phyloP scores from a whole-genome alignment of 2,888 invertebrate species.

The Atethmia centrago region DNA sequence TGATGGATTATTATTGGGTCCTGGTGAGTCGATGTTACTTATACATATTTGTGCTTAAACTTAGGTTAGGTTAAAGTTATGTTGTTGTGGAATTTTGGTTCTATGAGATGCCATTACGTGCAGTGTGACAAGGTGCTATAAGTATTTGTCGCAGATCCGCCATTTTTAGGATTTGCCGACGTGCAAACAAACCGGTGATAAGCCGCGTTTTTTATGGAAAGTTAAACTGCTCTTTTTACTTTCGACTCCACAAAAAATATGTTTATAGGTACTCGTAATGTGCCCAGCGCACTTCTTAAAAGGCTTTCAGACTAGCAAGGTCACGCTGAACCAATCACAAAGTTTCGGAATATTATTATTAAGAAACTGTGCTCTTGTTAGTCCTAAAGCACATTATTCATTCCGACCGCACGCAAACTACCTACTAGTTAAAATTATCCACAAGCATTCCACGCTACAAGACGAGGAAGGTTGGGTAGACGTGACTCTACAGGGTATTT shows the following conservation, averaged over 20 bases:
- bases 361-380: conserved; percentile 5
- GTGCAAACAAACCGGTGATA: not conserved
- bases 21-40: not conserved
- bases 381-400: conserved; percentile 17
- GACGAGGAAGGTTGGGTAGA: not conserved
- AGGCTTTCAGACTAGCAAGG: not conserved
- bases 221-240: not conserved
- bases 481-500: conserved; percentile 41
- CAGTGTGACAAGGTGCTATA: not conserved
- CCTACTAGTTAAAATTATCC: conserved; percentile 5
- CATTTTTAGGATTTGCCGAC: not conserved
- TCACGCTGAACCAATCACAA: not conserved
- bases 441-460: conserved; percentile 13
- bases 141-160: not conserved
- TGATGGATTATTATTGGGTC: not conserved
- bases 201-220: not conserved
- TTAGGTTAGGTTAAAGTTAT: not conserved
- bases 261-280: not conserved
- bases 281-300: not conserved
- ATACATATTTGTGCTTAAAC: not conserved
- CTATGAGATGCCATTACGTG: not conserved
- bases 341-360: conserved; percentile 7
- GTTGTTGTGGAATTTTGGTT: too few relatives aligned
- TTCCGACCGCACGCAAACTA: conserved; percentile 16
- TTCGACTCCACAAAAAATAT: not conserved